Evolutionary conservation across 2,888 invertebrate genomes (phyloP).

Genomic region (Lumbricus terrestris): DNA sequence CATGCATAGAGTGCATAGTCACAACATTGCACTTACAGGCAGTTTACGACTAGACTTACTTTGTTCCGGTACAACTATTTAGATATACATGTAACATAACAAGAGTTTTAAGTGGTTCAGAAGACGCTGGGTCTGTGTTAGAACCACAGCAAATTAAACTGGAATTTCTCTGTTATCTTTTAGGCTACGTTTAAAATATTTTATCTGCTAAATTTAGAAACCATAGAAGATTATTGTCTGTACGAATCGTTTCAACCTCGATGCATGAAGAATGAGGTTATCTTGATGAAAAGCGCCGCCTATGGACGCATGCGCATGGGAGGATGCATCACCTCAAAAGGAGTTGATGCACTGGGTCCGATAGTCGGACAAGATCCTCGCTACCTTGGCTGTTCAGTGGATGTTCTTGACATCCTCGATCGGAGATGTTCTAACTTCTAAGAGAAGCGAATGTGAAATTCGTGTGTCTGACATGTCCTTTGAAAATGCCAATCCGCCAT

Average conservation of each 20-base stretch:
- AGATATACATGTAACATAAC: too few relatives aligned
- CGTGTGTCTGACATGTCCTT: background rate
- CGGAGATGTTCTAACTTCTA: conserved; percentile 18
- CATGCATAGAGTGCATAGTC: too few relatives aligned
- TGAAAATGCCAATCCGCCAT: conserved; percentile 8
- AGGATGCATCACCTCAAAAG: background rate
- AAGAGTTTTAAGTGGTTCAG: too few relatives aligned
- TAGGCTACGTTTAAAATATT: background rate
- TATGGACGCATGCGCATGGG: conserved; percentile 14
- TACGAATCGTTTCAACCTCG: background rate
- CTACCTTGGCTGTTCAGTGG: conserved; percentile 21
- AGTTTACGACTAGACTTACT: too few relatives aligned
- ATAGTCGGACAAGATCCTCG: background rate
- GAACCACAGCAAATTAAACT: too few relatives aligned
- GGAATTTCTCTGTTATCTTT: background rate
- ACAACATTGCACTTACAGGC: too few relatives aligned
- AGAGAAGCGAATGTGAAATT: conserved; percentile 14
- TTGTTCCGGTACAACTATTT: too few relatives aligned
- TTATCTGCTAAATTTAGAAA: background rate
- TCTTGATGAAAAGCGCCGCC: too few relatives aligned
- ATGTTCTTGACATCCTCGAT: conserved; percentile 15
- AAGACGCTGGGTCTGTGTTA: too few relatives aligned
- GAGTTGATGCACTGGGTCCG: background rate
- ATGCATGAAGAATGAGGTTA: too few relatives aligned
- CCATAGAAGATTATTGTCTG: conserved; percentile 7